Percentiles rank a stretch among this genome's conserved stretches.
Evolutionary conservation across 2,888 invertebrate genomes (phyloP).

Genomic region (Mythimna loreyi): DNA sequence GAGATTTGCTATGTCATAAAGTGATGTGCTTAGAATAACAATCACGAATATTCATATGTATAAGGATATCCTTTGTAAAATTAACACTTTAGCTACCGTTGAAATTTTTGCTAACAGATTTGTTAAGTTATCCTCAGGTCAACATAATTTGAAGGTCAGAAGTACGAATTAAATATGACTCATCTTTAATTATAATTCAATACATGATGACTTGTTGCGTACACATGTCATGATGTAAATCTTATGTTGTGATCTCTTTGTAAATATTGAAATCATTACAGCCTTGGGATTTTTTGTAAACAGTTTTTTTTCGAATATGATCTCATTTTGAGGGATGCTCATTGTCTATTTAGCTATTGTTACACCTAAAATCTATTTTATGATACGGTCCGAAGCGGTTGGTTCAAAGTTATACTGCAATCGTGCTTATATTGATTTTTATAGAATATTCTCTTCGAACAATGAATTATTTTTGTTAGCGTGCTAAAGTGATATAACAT

Average conservation of each 20-base stretch:
- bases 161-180: constrained; percentile 46
- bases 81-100: background rate
- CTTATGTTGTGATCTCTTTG: constrained; percentile 18
- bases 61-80: background rate
- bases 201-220: constrained; percentile 42
- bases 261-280: constrained; percentile 8
- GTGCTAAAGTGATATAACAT: background rate
- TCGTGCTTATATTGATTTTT: background rate
- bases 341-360: constrained; percentile 13
- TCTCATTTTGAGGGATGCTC: constrained; percentile 3
- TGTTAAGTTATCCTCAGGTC: constrained; percentile 27
- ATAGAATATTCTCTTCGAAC: constrained; percentile 7
- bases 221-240: constrained; percentile 18
- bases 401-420: background rate
- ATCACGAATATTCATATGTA: too few relatives aligned
- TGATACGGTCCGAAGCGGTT: background rate
- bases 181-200: constrained; percentile 63
- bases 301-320: constrained; percentile 15
- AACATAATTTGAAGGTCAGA: constrained; percentile 40
- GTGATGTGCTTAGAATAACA: too few relatives aligned
- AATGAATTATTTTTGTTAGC: constrained; percentile 1
- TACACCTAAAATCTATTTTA: background rate
- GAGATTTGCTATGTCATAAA: too few relatives aligned
- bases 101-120: constrained; percentile 16
- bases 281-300: constrained; percentile 12